These are phyloP conservation scores for Falco biarmicus DNA, from an alignment of 2,797 vertebrate genomes.

Conservation along the genomic window DNA sequence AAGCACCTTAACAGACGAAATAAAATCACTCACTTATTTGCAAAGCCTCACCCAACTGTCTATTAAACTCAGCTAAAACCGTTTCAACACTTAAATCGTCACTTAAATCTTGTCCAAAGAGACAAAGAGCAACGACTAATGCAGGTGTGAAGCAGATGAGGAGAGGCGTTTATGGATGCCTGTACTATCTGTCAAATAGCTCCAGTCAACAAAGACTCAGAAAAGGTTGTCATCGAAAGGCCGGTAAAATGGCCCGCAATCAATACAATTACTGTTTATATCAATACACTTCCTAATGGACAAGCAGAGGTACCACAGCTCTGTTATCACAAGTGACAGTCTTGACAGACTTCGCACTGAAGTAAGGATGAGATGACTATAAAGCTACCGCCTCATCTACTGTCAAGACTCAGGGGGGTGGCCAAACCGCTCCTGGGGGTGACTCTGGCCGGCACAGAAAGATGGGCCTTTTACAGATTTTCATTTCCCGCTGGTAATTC, in stretches of 20 bases:
- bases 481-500: not conserved
- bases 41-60: too few species aligned
- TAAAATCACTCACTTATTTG: not conserved
- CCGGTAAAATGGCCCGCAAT: not conserved
- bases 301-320: not conserved
- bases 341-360: not conserved
- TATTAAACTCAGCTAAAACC: not conserved
- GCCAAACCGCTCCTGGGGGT: rapidly evolving
- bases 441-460: not conserved
- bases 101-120: not conserved
- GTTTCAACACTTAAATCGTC: not conserved
- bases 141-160: not conserved
- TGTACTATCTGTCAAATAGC: not conserved
- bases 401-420: not conserved
- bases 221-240: not conserved
- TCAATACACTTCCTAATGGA: not conserved
- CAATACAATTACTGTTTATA: not conserved
- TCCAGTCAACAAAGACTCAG: not conserved
- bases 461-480: not conserved
- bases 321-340: not conserved
- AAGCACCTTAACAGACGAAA: not conserved
- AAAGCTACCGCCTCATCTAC: not conserved
- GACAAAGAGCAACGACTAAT: not conserved
- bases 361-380: not conserved
- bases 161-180: not conserved